phyloP scores from a whole-genome alignment of 1,140 invertebrate genomes.

The Lasaia peninsularis region DNA sequence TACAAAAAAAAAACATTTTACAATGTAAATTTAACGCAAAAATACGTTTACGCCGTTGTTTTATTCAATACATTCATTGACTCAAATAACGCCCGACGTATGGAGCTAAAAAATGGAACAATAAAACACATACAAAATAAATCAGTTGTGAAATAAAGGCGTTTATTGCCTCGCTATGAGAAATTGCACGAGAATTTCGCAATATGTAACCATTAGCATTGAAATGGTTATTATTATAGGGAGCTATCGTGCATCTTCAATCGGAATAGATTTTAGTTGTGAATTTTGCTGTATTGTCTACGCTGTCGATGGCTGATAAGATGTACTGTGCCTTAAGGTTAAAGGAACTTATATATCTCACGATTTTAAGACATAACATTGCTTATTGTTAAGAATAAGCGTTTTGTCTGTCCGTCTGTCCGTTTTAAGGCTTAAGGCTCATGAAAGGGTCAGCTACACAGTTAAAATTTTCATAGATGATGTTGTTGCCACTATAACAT shows the following conservation, averaged over 20 bases:
- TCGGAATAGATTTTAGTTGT: conserved; percentile 46
- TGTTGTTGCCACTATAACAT: no score
- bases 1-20: no score
- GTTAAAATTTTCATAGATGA: no score
- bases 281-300: conserved; percentile 49
- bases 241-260: conserved; percentile 30
- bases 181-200: conserved; percentile 31
- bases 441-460: no score
- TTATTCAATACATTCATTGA: background rate
- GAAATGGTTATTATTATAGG: conserved; percentile 44
- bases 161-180: conserved; percentile 25
- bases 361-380: background rate
- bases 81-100: background rate
- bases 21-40: background rate
- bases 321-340: conserved; percentile 38
- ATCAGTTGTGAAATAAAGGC: conserved; percentile 13
- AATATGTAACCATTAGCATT: conserved; percentile 50
- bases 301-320: conserved; percentile 46
- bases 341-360: conserved; percentile 16
- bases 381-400: no score
- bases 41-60: background rate
- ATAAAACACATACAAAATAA: conserved; percentile 13
- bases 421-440: no score
- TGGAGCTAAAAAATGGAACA: conserved; percentile 3
- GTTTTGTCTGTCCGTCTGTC: no score